These are phyloP conservation scores for Noctuana brunneofusca DNA, from an alignment of 2,888 invertebrate species.

Conservation along the genomic window DNA sequence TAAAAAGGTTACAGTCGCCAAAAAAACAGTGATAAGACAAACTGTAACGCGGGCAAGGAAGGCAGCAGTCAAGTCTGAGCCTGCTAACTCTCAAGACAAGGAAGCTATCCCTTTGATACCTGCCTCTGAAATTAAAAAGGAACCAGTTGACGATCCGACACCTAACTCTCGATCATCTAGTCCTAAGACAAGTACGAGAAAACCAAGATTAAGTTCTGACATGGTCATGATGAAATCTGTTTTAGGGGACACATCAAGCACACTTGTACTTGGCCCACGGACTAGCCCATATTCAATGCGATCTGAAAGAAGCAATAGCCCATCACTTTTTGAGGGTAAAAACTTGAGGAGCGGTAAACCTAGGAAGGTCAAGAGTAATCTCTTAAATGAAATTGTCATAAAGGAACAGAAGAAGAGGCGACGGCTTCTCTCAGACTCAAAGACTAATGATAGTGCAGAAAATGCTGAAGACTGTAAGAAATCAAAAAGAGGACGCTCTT, in stretches of 20 bases:
- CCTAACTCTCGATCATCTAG: slow-evolving; percentile 76
- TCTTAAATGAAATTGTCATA: slow-evolving; percentile 82
- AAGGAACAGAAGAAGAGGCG: slow-evolving; percentile 81
- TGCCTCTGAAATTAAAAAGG: slow-evolving; percentile 73
- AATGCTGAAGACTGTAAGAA: slow-evolving; percentile 70
- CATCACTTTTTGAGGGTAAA: slow-evolving; percentile 76
- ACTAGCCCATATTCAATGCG: slow-evolving; percentile 84
- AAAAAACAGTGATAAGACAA: slow-evolving; percentile 68
- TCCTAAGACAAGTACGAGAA: slow-evolving; percentile 71
- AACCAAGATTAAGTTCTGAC: slow-evolving; percentile 73
- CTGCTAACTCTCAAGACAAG: slow-evolving; percentile 65
- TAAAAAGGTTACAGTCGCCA: slow-evolving; percentile 64
- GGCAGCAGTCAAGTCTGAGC: slow-evolving; percentile 59
- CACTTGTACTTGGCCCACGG: slow-evolving; percentile 67
- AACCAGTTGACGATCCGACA: slow-evolving; percentile 68
- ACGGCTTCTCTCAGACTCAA: slow-evolving; percentile 81
- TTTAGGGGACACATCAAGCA: slow-evolving; percentile 66
- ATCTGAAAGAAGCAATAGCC: slow-evolving; percentile 82
- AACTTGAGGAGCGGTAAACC: slow-evolving; percentile 86
- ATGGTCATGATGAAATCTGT: slow-evolving; percentile 76
- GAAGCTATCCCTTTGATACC: slow-evolving; percentile 68
- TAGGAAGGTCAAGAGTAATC: slow-evolving; percentile 82
- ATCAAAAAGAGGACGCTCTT: slow-evolving; percentile 73
- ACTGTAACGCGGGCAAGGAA: slow-evolving; percentile 64
- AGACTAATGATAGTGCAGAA: slow-evolving; percentile 63